These are phyloP conservation scores for Choristoneura fumiferana DNA, from an alignment of 1,140 invertebrate species.

Conservation along the genomic window DNA sequence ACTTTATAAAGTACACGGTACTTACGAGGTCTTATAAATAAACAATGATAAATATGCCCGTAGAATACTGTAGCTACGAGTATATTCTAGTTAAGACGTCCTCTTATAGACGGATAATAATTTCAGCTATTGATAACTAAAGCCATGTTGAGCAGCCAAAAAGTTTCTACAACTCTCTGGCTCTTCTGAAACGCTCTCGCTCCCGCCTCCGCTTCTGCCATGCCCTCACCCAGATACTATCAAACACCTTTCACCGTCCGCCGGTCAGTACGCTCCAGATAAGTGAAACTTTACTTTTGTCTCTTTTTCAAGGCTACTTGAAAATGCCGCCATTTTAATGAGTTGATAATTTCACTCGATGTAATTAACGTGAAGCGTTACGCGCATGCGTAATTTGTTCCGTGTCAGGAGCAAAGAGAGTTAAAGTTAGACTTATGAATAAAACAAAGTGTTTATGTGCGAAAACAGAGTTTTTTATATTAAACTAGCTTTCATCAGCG, in stretches of 20 bases:
- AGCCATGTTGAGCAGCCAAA: too few relatives aligned
- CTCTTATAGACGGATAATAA: too few relatives aligned
- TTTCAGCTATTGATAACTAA: too few relatives aligned
- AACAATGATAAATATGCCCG: too few relatives aligned
- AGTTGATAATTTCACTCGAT: constrained; percentile 17
- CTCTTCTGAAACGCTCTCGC: neutral
- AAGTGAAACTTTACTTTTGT: constrained; percentile 29
- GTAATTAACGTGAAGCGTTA: neutral
- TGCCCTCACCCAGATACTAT: neutral
- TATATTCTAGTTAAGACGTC: too few relatives aligned
- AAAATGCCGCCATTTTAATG: constrained; percentile 14
- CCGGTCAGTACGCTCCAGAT: constrained; percentile 26
- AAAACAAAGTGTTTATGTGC: too few relatives aligned
- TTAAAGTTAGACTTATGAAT: neutral
- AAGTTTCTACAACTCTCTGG: too few relatives aligned
- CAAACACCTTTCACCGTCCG: constrained; percentile 26
- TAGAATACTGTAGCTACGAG: too few relatives aligned
- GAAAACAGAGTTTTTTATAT: too few relatives aligned
- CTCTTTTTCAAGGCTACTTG: constrained; percentile 12
- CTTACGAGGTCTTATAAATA: too few relatives aligned
- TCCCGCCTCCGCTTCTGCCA: neutral
- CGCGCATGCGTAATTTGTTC: constrained; percentile 13
- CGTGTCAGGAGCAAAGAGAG: constrained; percentile 6
- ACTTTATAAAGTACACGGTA: too few relatives aligned
- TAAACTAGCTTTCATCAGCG: too few relatives aligned